These are phyloP conservation scores for Paragorgia papillata DNA, from an alignment of 92 coral and sea anemone species.

Conservation along the genomic window DNA sequence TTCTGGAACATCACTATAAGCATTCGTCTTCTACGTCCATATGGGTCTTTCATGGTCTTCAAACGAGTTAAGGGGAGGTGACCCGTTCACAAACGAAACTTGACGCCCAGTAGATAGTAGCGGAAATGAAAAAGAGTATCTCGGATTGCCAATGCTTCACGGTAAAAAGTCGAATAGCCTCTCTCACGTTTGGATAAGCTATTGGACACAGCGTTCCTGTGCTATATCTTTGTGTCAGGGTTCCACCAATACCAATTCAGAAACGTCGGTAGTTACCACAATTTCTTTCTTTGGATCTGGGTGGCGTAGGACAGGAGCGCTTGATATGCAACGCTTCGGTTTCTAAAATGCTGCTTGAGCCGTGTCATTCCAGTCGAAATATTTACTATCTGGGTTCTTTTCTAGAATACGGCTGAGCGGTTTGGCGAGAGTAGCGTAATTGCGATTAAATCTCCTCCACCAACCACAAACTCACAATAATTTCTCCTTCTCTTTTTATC, in stretches of 20 bases:
- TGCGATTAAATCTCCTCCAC: conserved; percentile 47
- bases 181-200: too few species aligned
- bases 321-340: conserved; percentile 24
- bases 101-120: too few species aligned
- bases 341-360: conserved; percentile 17
- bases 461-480: conserved; percentile 48
- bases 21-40: conserved; percentile 46
- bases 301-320: conserved; percentile 36
- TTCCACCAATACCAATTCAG: conserved; percentile 32
- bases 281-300: conserved; percentile 22
- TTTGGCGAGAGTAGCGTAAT: conserved; percentile 40
- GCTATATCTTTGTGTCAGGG: conserved; percentile 43
- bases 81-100: too few species aligned
- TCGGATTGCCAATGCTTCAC: too few species aligned
- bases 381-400: not conserved
- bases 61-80: too few species aligned
- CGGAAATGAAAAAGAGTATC: too few species aligned
- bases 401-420: conserved; percentile 24
- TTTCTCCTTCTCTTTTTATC: conserved; percentile 30
- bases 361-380: conserved; percentile 9
- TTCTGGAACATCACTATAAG: conserved; percentile 47
- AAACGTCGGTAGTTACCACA: conserved; percentile 26
- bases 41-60: conserved; percentile 50
- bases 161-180: too few species aligned
- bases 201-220: conserved; percentile 35